Conservation (phyloP, 2,113 vertebrate genomes). For the Edolisoma coerulescens region DNA sequence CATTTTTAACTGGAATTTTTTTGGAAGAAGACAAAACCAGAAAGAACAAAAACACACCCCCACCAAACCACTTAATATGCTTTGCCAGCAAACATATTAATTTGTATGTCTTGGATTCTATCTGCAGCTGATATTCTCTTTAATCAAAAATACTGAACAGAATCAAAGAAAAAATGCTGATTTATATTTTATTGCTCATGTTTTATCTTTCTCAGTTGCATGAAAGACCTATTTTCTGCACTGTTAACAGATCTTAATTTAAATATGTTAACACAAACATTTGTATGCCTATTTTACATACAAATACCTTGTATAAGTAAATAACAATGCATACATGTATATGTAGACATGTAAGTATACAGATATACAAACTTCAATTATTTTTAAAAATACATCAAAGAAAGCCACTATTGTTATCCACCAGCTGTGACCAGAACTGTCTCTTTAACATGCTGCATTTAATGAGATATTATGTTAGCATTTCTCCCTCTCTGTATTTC, state of each 20-base stretch:
- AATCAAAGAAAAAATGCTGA: constrained; percentile 60
- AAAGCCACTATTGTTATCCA: constrained; percentile 43
- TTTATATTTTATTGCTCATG: constrained; percentile 54
- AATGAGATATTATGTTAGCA: constrained; percentile 61
- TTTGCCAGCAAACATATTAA: constrained; percentile 31
- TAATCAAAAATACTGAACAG: constrained; percentile 55
- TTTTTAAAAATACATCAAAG: constrained; percentile 59
- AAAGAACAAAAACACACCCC: neutral
- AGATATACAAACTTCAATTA: neutral
- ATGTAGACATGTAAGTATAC: neutral
- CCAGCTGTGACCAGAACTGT: constrained; percentile 61
- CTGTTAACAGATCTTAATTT: constrained; percentile 36
- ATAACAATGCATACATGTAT: neutral
- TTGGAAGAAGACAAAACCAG: neutral
- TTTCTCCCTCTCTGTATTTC: neutral
- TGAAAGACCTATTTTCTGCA: constrained; percentile 26
- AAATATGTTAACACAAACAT: constrained; percentile 32
- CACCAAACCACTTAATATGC: neutral
- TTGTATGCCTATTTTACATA: neutral
- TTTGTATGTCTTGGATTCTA: constrained; percentile 43
- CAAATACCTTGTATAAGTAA: neutral
- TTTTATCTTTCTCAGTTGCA: constrained; percentile 48
- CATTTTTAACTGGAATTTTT: neutral
- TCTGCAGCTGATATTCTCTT: constrained; percentile 61
- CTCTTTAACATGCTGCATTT: constrained; percentile 61